Evolutionary conservation across 1,140 invertebrate genomes (phyloP).

Genomic region (Achroia grisella): DNA sequence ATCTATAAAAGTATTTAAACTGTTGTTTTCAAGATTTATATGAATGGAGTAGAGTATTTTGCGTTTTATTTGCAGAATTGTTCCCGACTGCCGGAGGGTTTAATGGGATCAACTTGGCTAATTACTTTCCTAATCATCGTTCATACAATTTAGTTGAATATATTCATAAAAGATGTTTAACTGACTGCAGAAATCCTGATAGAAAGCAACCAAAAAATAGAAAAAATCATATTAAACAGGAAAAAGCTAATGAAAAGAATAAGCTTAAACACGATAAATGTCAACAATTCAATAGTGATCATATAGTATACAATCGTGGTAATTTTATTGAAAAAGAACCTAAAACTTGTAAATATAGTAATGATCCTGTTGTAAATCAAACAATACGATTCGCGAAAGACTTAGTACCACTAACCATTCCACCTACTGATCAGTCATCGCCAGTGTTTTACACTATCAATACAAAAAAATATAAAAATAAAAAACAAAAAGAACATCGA

Average conservation of each 20-base stretch:
- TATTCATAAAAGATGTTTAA: conserved; percentile 45
- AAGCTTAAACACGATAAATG: conserved; percentile 26
- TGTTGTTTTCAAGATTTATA: conserved; percentile 1
- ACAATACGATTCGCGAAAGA: conserved; percentile 51
- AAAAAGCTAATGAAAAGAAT: conserved; percentile 14
- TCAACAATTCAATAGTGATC: conserved; percentile 28
- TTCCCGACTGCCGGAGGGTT: conserved; percentile 10
- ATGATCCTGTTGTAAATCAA: conserved; percentile 39
- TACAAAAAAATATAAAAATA: conserved; percentile 31
- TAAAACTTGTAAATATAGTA: conserved; percentile 12
- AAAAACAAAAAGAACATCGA: conserved; percentile 18
- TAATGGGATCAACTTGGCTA: conserved; percentile 29
- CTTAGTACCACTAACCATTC: conserved; percentile 46
- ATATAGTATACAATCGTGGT: conserved; percentile 4
- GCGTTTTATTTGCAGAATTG: conserved; percentile 17
- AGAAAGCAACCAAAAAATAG: background rate
- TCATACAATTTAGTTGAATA: conserved; percentile 41
- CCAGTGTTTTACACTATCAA: conserved; percentile 49
- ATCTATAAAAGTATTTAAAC: conserved; percentile 2
- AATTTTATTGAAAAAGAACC: conserved; percentile 17
- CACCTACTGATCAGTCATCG: conserved; percentile 27
- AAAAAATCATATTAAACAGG: conserved; percentile 4
- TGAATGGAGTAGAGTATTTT: conserved; percentile 1
- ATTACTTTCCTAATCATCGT: conserved; percentile 27
- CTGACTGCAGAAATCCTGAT: conserved; percentile 6